These are phyloP conservation scores for Aspiorhynchus laticeps DNA, from an alignment of 2,113 vertebrate genomes.

Conservation along the genomic window DNA sequence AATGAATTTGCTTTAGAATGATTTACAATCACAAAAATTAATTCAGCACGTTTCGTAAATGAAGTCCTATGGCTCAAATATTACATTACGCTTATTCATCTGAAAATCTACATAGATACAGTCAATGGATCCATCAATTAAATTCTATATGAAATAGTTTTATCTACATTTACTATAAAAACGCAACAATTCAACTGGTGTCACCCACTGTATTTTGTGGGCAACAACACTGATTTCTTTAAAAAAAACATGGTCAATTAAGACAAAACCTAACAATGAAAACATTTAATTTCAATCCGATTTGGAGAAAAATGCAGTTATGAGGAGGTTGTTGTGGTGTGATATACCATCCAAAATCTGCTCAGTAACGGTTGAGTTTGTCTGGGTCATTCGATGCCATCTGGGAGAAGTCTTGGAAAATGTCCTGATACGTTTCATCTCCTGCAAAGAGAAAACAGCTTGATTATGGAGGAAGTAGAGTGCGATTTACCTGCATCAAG, in stretches of 20 bases:
- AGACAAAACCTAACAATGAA: neutral
- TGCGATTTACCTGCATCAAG: neutral
- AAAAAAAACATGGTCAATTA: neutral
- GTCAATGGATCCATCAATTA: neutral
- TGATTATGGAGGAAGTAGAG: neutral
- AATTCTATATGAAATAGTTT: neutral
- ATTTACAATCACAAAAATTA: neutral
- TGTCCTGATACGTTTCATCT: conserved; percentile 97
- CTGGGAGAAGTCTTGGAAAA: conserved; percentile 97
- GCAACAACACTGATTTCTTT: neutral
- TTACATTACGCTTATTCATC: neutral
- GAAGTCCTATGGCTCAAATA: neutral
- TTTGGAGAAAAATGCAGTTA: neutral
- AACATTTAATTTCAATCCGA: too few species aligned
- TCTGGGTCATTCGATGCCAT: conserved; percentile 99
- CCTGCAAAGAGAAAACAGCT: conserved; percentile 72
- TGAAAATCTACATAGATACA: neutral
- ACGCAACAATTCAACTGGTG: neutral
- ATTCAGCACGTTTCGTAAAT: neutral
- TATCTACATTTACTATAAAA: neutral
- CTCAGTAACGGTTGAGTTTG: conserved; percentile 86
- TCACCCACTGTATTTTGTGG: neutral
- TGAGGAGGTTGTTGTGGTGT: neutral
- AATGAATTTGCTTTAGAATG: neutral
- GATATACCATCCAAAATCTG: neutral